Evolutionary conservation across 2,797 vertebrate species (phyloP), one percentile per base, ranked within the genome.

Genomic region (Rhynchotus rufescens): DNA sequence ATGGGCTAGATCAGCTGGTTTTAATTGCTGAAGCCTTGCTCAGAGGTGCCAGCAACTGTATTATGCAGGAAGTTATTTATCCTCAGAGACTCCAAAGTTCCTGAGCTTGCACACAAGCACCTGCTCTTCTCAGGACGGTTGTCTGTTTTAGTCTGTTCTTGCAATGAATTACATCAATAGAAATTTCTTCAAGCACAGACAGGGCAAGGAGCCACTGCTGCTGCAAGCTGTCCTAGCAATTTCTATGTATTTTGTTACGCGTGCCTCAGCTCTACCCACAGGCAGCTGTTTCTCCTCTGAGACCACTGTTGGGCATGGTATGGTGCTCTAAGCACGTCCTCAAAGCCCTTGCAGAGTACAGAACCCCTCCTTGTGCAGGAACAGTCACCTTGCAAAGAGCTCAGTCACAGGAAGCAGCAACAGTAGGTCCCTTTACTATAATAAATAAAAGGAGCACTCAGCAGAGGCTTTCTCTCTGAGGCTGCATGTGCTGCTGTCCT

Each of bases 361-460:
- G 52, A 30, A 19, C 28, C 26, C 28, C 10, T 9, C 52, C 28
- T 69, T 5, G 30, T 47, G 51, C n/a, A 30, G 7, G 14, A 28
- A 12, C 25, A 22, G 10, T 38, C 23, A 4, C 13, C 16, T 66
- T 47, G 22, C 11, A 10, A 13, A n/a, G 34, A 28, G 13, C 6
- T 72, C 28, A 3, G 47, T 22, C 16, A 30, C 21, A 16, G 40
- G 22, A 11, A 0, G 0, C 10, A 2, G 23, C 4, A 49, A 12
- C 6, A 26, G 12, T 3, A 0, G 16, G 12, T 32, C 4, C 19
- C 14, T 2, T 59, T 44, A 19, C 7, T 7, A 0, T 0, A 17
- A 19, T 0, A 25, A 23, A 7, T 3, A 2, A 45, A 72, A 56
- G 40, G 3, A 42, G 30, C 12, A 23, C 45, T 80, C 22, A 60